These are phyloP conservation scores for Perca fluviatilis DNA, from an alignment of 2,113 vertebrate species.

Conservation along the genomic window DNA sequence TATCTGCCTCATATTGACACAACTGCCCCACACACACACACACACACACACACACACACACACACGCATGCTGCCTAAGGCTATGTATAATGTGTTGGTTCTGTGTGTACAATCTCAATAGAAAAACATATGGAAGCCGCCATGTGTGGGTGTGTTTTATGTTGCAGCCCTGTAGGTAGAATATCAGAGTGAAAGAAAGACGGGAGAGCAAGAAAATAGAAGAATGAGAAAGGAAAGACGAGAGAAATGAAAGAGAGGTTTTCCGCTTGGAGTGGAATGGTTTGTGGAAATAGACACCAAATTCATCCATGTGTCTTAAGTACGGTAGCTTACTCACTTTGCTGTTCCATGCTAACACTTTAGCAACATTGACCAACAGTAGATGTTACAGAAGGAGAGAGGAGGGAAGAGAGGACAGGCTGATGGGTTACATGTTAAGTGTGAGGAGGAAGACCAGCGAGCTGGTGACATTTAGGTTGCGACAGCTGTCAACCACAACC, in stretches of 20 bases:
- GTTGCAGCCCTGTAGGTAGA: slow-evolving; percentile 43
- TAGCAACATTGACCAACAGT: not conserved
- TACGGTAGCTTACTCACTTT: not conserved
- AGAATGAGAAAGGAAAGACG: not conserved
- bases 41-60: slow-evolving; percentile 2
- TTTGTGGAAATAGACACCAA: not conserved
- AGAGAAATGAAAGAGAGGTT: not conserved
- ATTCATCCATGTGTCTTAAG: not conserved
- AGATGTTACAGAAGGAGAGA: not conserved
- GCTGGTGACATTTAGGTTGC: slow-evolving; percentile 29
- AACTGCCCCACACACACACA: slow-evolving; percentile 38
- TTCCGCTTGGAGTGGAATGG: not conserved
- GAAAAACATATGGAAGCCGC: slow-evolving; percentile 50
- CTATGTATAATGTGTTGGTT: slow-evolving; percentile 20
- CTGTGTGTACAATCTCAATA: slow-evolving; percentile 11
- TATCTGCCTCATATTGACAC: slow-evolving; percentile 64
- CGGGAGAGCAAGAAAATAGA: not conserved
- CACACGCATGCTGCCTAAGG: slow-evolving; percentile 29
- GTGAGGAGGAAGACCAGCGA: not conserved
- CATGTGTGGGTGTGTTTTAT: slow-evolving; percentile 45
- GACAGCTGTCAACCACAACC: slow-evolving; percentile 2
- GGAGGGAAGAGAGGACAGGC: not conserved
- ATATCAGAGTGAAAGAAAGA: not conserved
- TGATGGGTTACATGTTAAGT: slow-evolving; percentile 15
- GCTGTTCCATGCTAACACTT: not conserved